These are phyloP conservation scores for Porites lobata DNA, from an alignment of 92 coral and sea anemone genomes.

Conservation along the genomic window DNA sequence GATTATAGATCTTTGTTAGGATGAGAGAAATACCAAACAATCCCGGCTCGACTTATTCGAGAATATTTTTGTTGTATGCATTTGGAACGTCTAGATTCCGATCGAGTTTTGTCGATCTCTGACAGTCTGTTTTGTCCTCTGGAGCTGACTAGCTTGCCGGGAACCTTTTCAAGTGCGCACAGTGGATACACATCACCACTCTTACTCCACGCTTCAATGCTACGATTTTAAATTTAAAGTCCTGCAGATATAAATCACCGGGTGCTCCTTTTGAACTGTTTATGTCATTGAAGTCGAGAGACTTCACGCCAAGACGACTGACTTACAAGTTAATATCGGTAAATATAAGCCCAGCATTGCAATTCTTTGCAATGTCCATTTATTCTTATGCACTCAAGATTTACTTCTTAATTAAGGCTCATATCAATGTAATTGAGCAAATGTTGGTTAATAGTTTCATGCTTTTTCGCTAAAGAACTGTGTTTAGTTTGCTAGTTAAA, in stretches of 20 bases:
- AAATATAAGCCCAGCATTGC: neutral
- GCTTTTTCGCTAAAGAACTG: neutral
- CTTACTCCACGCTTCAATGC: neutral
- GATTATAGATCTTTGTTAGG: neutral
- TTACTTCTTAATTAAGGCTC: constrained; percentile 22
- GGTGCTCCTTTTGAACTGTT: neutral
- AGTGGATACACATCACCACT: neutral
- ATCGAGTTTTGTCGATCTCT: constrained; percentile 25
- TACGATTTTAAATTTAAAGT: neutral
- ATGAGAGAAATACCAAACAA: neutral
- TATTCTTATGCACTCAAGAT: constrained; percentile 7
- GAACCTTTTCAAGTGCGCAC: constrained; percentile 4
- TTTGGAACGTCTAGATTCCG: constrained; percentile 14
- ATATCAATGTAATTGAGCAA: constrained; percentile 27
- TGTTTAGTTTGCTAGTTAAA: constrained; percentile 30
- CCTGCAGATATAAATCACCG: neutral
- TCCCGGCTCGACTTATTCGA: neutral
- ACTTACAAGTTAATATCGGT: neutral
- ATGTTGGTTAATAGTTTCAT: constrained; percentile 22
- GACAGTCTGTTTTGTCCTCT: constrained; percentile 6
- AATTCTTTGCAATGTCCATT: neutral
- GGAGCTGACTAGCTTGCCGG: neutral
- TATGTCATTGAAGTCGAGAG: neutral
- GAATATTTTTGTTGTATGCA: neutral
- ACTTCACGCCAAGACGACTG: neutral